A percentile compares a stretch with the other conserved stretches of the same genome.
These are phyloP conservation scores for Caenorhabditis japonica DNA, from an alignment of 2,888 invertebrate genomes.

Conservation along the genomic window DNA sequence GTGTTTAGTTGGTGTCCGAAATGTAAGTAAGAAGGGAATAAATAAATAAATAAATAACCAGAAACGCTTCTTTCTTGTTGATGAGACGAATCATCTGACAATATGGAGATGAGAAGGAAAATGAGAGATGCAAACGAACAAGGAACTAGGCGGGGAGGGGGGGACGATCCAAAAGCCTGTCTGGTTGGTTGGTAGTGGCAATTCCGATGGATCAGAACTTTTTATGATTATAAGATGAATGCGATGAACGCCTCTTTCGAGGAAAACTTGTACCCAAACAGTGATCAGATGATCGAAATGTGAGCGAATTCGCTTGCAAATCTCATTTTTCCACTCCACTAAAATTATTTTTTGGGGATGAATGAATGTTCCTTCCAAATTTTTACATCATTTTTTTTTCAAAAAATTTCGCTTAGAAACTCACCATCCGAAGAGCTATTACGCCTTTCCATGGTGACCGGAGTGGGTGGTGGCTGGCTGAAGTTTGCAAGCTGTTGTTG, in stretches of 20 bases:
- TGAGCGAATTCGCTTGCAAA: too few species aligned
- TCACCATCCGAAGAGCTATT: conserved; percentile 47
- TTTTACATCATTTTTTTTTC: too few species aligned
- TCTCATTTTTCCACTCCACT: too few species aligned
- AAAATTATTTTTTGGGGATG: too few species aligned
- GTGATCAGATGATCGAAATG: too few species aligned
- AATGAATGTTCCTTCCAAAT: too few species aligned
- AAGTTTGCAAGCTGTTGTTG: neutral
- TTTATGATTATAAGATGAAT: neutral
- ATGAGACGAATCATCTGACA: conserved; percentile 13
- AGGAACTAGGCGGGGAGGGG: conserved; percentile 19
- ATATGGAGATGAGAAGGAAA: neutral
- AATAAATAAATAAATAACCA: too few species aligned
- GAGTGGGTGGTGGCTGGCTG: neutral
- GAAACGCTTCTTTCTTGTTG: too few species aligned
- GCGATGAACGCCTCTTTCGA: neutral
- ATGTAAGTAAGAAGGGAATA: too few species aligned
- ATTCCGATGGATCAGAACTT: conserved; percentile 1
- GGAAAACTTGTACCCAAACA: too few species aligned
- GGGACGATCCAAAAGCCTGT: conserved; percentile 18
- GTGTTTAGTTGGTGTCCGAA: too few species aligned
- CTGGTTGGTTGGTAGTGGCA: neutral
- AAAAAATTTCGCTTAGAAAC: neutral
- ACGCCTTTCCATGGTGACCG: conserved; percentile 8
- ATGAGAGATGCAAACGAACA: conserved; percentile 14